Base-by-base conservation (phyloP, 2,797 vertebrate genomes). In the Pristis pectinata region DNA sequence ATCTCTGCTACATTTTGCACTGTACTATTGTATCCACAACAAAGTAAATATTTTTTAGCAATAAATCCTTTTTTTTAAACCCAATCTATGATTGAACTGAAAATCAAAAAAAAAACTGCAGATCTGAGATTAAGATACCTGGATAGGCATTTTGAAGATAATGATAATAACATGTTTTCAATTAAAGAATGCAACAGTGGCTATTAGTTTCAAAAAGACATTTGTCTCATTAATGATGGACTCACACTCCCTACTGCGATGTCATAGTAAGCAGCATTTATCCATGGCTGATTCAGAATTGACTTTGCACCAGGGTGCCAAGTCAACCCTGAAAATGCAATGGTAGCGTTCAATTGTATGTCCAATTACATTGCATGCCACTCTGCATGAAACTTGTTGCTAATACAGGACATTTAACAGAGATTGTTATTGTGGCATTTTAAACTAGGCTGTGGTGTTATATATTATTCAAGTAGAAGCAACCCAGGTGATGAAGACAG, bases 381-480 rank as follows among this genome's bases (percentile, higher is more conserved):
- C 87, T 91, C 59, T 91, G 59, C 87, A 91, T 67, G 59, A 67
- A 10, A 22, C 59, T 67, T 91, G 61, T n/a, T 91, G 87, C n/a
- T 19, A 24, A 22, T 30, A 15, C 83, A 30, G 44, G 44, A 17
- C 3, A 87, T 87, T 87, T 17, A 19, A 56, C 15, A 30, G 53
- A 87, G 13, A 87, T 67, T 67, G 24, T 41, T n/a, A 41, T 91
- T n/a, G 17, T 67, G 59, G 87, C 22, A 91, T 67, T 87, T 87
- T 87, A 87, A 59, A 87, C 13, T 87, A 19, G 53, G 34, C 87
- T 37, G 85, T 22, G n/a, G 34, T 9, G 59, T 64, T 91, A 91
- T 91, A 67, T 37, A 67, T 91, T 91, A 67, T 91, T 91, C 37
- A 91, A 91, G n/a, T 91, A 22, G n/a, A 87, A n/a, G 53, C 83